Evolutionary conservation across 2,797 vertebrate species (phyloP), one percentile per base, ranked within the genome.

Genomic region (Melanotaenia nigrans): DNA sequence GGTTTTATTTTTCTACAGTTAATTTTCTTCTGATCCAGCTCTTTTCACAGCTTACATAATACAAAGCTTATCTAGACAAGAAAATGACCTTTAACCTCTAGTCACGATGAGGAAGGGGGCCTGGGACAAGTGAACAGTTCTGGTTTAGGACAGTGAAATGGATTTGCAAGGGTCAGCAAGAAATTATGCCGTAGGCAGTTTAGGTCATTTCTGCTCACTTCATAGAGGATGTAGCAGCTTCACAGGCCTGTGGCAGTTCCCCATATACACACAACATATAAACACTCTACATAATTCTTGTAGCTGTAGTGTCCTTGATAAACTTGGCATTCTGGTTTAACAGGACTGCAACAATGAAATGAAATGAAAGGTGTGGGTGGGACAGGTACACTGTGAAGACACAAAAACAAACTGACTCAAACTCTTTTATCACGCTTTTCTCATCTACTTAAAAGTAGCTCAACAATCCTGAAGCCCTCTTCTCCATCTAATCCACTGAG

Each of bases 21-120:
- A 96, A 96, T 97, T 98, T 97, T 96, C 95, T 97, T 97, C 95
- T 94, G 93, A 95, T 93, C 95, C 91, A 96, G 97, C 96, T 96
- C 96, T 98, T 99, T 98, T 99, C 97, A 99, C 97, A 99, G 97
- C 97, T 99, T 98, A 95, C 95, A 13, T 85, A 86, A 88, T 51
- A 33, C 32, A 55, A 62, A 67, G 71, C 56, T 80, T 68, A 71
- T 81, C 60, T 70, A 71, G 65, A 76, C 38, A 32, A 24, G 36
- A 61, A 81, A 84, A 74, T 51, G 55, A 65, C 57, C 61, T 74
- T 73, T 82, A 22, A 63, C 64, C 35, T 40, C 25, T 11, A 53
- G 65, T 77, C 65, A 36, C 63, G 28, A 65, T 59, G 77, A 79
- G 66, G 57, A 59, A 75, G 70, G 66, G 76, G 78, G 65, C 56